Percentiles rank a stretch among this genome's conserved stretches.
Evolutionary conservation across 2,888 invertebrate genomes (phyloP).

Genomic region (Dynastes hyllus): DNA sequence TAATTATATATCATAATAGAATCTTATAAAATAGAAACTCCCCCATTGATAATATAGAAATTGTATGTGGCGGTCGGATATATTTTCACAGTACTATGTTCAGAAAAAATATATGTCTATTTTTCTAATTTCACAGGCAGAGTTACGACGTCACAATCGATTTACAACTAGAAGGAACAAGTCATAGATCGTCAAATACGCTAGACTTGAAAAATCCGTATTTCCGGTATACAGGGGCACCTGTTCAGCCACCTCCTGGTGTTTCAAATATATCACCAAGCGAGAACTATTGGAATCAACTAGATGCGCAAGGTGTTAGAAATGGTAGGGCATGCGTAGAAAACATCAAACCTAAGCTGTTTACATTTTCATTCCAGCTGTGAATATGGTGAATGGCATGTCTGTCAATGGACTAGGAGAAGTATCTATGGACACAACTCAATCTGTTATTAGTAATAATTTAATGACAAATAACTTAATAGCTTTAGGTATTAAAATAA

Average conservation of each 20-base stretch:
- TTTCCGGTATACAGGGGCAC: conserved; percentile 96
- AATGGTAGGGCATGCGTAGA: conserved; percentile 62
- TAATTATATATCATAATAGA: no score
- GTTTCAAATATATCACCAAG: conserved; percentile 93
- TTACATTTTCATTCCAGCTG: conserved; percentile 69
- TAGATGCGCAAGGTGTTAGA: conserved; percentile 83
- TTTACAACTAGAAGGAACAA: conserved; percentile 91
- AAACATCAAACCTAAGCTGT: no score
- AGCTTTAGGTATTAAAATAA: conserved; percentile 64
- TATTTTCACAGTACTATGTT: no score
- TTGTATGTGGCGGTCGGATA: no score
- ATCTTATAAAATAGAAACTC: no score
- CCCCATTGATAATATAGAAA: no score
- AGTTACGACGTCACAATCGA: conserved; percentile 99
- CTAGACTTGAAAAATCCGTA: conserved; percentile 98
- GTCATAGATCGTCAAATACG: conserved; percentile 89
- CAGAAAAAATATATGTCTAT: neutral
- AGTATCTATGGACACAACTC: conserved; percentile 81
- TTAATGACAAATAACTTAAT: conserved; percentile 71
- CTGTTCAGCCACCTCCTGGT: conserved; percentile 94
- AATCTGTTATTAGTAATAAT: conserved; percentile 74
- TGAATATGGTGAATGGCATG: conserved; percentile 84
- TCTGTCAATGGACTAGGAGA: conserved; percentile 84
- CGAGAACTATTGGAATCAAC: conserved; percentile 91
- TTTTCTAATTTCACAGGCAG: conserved; percentile 77